phyloP scores from a whole-genome alignment of 92 coral and sea anemone species.

The Paramuricea clavata region DNA sequence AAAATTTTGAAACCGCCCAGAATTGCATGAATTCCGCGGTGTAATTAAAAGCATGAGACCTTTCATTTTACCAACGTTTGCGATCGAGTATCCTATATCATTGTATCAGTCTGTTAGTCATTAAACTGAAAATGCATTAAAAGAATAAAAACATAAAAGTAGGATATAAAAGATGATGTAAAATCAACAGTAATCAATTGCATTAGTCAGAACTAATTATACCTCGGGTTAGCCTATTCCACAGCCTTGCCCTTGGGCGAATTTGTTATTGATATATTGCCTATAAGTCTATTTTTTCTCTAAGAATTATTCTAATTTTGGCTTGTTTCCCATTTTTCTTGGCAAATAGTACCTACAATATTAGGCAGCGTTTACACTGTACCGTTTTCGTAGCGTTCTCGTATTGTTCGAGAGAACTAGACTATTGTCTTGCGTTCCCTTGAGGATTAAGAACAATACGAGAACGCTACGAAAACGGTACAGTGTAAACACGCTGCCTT shows the following conservation, averaged over 20 bases:
- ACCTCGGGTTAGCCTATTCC: no score
- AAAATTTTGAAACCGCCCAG: neutral
- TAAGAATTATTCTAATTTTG: neutral
- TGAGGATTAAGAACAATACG: no score
- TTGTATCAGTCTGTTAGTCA: no score
- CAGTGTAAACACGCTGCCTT: no score
- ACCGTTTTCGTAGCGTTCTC: no score
- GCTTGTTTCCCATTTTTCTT: neutral
- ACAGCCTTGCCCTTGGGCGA: neutral
- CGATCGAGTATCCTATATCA: no score
- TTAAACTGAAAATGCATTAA: neutral
- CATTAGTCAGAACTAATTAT: neutral
- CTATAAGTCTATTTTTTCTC: neutral
- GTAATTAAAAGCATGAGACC: neutral
- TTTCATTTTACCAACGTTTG: neutral
- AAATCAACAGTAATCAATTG: neutral
- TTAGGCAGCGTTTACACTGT: no score
- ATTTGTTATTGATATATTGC: neutral
- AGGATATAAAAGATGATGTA: no score
- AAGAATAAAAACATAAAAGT: no score
- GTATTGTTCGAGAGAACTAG: no score
- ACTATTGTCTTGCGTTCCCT: no score
- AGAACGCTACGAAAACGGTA: no score
- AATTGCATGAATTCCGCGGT: neutral
- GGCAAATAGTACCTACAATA: neutral